phyloP scores from a whole-genome alignment of 2,113 vertebrate species.

The Ceyx margarethae region DNA sequence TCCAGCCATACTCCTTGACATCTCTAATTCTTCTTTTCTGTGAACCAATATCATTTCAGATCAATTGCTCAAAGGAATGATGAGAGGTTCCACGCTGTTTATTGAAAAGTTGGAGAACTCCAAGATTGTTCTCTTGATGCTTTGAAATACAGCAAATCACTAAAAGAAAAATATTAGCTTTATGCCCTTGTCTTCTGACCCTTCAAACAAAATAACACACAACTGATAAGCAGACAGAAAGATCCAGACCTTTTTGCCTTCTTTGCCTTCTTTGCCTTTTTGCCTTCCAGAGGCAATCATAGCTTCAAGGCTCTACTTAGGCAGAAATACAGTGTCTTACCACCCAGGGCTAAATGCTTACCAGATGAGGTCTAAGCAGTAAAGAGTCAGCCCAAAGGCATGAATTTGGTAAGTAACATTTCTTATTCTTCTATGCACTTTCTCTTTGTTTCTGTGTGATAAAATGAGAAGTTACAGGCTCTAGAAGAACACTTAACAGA shows the following conservation, averaged over 20 bases:
- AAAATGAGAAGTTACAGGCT: background rate
- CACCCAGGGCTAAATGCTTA: background rate
- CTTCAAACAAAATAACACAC: background rate
- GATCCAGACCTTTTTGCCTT: background rate
- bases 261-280: background rate
- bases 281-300: background rate
- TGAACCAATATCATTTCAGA: background rate
- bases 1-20: background rate
- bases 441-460: background rate
- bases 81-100: background rate
- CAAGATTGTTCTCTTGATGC: background rate
- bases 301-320: background rate
- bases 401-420: background rate
- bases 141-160: background rate
- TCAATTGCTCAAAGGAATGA: background rate
- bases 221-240: background rate
- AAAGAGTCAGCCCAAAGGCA: background rate
- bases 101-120: background rate
- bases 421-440: background rate
- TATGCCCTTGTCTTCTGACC: background rate
- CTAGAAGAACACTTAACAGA: background rate
- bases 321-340: background rate
- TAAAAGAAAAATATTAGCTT: background rate
- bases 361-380: background rate
- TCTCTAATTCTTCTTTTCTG: background rate